These are phyloP conservation scores for Coreius guichenoti DNA, from an alignment of 2,797 vertebrate genomes.

Conservation along the genomic window DNA sequence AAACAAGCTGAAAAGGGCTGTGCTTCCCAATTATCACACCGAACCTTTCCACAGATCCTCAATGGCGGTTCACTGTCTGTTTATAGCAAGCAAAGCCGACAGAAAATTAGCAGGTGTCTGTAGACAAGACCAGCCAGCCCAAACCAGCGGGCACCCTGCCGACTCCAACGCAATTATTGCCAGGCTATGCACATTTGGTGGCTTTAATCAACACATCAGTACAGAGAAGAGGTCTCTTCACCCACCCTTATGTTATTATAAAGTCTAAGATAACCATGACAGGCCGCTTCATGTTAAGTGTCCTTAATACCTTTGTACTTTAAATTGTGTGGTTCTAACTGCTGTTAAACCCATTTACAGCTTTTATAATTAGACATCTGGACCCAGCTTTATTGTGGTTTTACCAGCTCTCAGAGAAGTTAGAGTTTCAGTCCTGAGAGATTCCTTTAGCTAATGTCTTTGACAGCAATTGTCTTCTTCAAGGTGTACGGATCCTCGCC, in stretches of 20 bases:
- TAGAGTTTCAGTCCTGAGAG: conserved; percentile 35
- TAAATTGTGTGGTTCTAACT: conserved; percentile 44
- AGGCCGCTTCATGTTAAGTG: conserved; percentile 50
- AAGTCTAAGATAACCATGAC: conserved; percentile 57
- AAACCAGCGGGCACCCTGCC: conserved; percentile 69
- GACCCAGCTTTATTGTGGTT: conserved; percentile 59
- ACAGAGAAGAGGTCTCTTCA: conserved; percentile 30
- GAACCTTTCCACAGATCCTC: conserved; percentile 60
- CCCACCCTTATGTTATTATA: conserved; percentile 42
- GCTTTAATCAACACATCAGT: conserved; percentile 55
- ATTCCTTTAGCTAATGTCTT: conserved; percentile 42
- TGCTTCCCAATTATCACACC: conserved; percentile 77
- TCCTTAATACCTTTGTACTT: conserved; percentile 54
- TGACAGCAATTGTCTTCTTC: conserved; percentile 46
- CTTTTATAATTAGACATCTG: conserved; percentile 63
- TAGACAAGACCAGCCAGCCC: conserved; percentile 70
- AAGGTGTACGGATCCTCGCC: conserved; percentile 4
- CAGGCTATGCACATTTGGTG: conserved; percentile 37
- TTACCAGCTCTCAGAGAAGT: conserved; percentile 49
- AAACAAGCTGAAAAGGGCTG: conserved; percentile 72
- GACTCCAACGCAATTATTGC: conserved; percentile 54
- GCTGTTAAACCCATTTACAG: conserved; percentile 55
- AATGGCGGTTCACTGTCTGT: conserved; percentile 59
- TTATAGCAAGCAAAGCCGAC: conserved; percentile 69
- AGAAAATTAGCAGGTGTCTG: conserved; percentile 83